phyloP scores from a whole-genome alignment of 2,113 vertebrate genomes.

The Microtus montanus region DNA sequence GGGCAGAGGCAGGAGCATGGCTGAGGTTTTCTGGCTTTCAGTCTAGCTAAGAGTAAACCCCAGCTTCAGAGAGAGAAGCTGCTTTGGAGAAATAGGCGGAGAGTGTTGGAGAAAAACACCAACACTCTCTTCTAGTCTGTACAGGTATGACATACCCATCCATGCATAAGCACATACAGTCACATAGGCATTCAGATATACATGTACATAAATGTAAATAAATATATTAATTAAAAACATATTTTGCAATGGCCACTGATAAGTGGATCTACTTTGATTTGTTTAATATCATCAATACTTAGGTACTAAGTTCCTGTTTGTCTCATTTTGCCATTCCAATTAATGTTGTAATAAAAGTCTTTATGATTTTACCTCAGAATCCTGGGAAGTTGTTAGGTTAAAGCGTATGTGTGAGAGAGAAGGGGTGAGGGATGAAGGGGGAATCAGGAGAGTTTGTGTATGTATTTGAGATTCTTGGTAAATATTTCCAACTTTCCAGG shows the following conservation, averaged over 20 bases:
- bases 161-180: not conserved
- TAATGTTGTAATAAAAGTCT: not conserved
- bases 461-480: not conserved
- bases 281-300: not conserved
- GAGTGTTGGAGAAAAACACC: not conserved
- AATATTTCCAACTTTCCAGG: not conserved
- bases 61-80: not conserved
- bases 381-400: not conserved
- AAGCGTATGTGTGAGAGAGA: not conserved
- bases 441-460: no score
- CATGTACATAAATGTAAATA: not conserved
- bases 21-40: not conserved
- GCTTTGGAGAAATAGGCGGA: not conserved
- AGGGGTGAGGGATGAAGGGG: not conserved
- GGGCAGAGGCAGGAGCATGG: not conserved
- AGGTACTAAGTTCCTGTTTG: not conserved
- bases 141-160: not conserved
- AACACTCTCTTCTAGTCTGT: not conserved
- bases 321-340: not conserved
- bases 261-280: not conserved
- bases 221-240: not conserved
- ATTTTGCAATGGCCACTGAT: not conserved
- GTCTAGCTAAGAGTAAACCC: not conserved
- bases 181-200: not conserved
- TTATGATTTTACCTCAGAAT: constrained; percentile 9